These are phyloP conservation scores for Oenanthe melanoleuca DNA, from an alignment of 2,113 vertebrate species.

Conservation along the genomic window DNA sequence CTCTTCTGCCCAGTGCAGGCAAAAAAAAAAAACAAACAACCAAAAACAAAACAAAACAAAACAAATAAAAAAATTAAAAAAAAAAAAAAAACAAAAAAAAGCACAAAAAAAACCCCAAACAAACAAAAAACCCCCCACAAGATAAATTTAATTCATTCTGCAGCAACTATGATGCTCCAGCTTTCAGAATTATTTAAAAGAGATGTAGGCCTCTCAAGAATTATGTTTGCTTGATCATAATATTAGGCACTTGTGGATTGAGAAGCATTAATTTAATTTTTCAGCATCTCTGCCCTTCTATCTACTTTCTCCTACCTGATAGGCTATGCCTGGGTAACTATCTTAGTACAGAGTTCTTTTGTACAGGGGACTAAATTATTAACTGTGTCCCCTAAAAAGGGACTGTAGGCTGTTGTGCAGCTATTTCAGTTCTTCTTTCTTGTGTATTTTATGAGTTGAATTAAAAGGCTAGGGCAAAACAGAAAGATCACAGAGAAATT, in stretches of 20 bases:
- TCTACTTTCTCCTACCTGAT: background rate
- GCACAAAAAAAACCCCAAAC: no score
- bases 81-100: no score
- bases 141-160: background rate
- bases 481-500: background rate
- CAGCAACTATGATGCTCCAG: background rate
- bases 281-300: background rate
- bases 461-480: background rate
- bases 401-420: background rate
- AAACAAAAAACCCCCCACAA: background rate
- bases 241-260: background rate
- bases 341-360: background rate
- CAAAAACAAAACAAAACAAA: no score
- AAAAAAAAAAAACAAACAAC: no score
- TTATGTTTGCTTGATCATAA: background rate
- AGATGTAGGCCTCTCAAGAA: background rate
- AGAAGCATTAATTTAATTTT: background rate
- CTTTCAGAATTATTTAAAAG: background rate
- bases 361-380: background rate
- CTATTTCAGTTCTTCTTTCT: background rate
- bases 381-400: background rate
- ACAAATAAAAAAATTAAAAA: no score
- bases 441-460: background rate
- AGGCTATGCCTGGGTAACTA: background rate
- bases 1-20: background rate